These are phyloP conservation scores for Acanthosoma haemorrhoidale DNA, from an alignment of 2,888 invertebrate genomes.

Conservation along the genomic window DNA sequence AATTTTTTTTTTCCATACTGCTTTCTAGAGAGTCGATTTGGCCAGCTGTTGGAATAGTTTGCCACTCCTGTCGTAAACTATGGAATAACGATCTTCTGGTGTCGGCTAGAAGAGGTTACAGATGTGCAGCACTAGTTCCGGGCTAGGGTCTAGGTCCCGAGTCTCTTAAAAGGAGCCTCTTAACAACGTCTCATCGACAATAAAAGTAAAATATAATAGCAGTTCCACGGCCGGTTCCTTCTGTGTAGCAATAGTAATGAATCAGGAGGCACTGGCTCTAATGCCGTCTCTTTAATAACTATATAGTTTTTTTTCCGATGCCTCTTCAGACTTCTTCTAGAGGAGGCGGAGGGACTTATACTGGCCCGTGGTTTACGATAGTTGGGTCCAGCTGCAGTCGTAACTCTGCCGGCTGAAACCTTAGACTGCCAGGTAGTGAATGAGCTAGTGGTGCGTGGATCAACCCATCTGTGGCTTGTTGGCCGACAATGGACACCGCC, in stretches of 20 bases:
- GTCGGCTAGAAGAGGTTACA: too few species aligned
- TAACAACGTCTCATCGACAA: background rate
- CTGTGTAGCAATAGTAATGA: background rate
- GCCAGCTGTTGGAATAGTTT: too few species aligned
- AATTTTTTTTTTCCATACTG: too few species aligned
- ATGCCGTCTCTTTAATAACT: constrained; percentile 6
- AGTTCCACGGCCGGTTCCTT: background rate
- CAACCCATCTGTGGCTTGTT: background rate
- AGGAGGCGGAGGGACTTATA: too few species aligned
- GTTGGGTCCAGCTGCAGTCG: background rate
- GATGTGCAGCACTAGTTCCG: too few species aligned
- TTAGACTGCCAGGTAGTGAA: background rate
- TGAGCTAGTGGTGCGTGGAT: background rate
- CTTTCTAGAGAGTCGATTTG: too few species aligned
- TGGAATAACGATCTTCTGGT: too few species aligned
- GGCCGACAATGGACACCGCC: too few species aligned
- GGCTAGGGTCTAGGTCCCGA: too few species aligned
- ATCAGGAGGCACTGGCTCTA: background rate
- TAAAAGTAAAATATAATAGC: background rate
- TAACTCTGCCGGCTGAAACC: background rate
- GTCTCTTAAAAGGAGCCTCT: too few species aligned
- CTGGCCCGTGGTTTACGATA: background rate
- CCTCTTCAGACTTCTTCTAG: background rate
- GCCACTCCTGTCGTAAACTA: too few species aligned
- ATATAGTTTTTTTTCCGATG: constrained; percentile 6